Conservation (phyloP, 2,888 invertebrate species). For the Sinhomidia bicolor region DNA sequence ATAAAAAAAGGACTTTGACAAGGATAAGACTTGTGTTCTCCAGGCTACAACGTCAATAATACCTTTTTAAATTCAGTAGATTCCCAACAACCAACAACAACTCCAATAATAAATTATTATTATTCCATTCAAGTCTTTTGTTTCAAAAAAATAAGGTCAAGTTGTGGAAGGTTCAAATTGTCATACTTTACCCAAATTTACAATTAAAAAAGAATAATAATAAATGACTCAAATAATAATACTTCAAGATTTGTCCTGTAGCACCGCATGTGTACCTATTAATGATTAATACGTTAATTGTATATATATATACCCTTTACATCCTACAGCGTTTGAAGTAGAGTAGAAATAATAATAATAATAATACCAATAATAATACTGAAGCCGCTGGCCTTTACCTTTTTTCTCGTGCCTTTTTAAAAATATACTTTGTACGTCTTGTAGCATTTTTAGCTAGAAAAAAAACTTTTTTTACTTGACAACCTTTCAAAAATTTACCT, state of each 20-base stretch:
- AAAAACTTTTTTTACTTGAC: slow-evolving; percentile 9
- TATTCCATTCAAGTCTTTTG: not conserved
- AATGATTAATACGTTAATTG: slow-evolving; percentile 46
- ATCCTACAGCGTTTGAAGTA: not conserved
- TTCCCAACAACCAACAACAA: slow-evolving; percentile 4
- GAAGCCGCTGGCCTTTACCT: slow-evolving; percentile 33
- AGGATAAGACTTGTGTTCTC: slow-evolving; percentile 59
- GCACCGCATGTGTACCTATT: not conserved
- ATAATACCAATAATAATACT: not conserved
- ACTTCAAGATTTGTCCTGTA: not conserved
- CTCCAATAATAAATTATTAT: not conserved
- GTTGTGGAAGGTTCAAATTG: not conserved
- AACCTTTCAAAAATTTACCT: not conserved
- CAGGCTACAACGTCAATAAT: slow-evolving; percentile 29
- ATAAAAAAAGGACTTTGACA: slow-evolving; percentile 34
- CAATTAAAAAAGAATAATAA: not conserved
- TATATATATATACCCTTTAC: slow-evolving; percentile 15
- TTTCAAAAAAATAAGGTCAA: not conserved
- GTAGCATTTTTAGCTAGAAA: slow-evolving; percentile 24
- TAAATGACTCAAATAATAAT: not conserved
- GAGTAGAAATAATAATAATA: too few species aligned
- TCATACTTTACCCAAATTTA: not conserved
- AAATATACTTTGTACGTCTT: slow-evolving; percentile 15
- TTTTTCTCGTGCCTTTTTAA: slow-evolving; percentile 3
- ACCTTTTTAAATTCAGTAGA: not conserved